Evolutionary conservation across 1,140 invertebrate species (phyloP), one percentile per base, ranked within the genome.

Genomic region (Drosophila pectinifera): DNA sequence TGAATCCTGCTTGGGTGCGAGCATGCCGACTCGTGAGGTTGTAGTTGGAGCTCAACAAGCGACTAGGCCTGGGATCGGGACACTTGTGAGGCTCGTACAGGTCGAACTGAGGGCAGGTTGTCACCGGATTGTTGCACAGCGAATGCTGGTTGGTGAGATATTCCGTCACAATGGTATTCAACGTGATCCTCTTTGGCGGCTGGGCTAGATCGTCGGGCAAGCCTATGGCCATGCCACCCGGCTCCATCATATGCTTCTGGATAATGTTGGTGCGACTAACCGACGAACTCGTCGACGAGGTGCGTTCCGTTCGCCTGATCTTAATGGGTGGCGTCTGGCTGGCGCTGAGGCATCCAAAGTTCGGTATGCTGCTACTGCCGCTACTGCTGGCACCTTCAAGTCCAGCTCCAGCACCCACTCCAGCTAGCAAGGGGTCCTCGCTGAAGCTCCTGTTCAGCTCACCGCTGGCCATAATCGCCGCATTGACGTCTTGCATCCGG

Each of bases 131-230:
- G 94, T 97, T 97, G 93, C 97, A 98, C 4, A 97, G 92, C n/a
- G 97, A 96, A 92, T 98, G 97, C 92, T 99, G 98, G 93, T 99
- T 98, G 42, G 97, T 96, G 39, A 99, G 94, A 93, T 99, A 99
- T 92, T 98, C 97, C 0, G 97, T 98, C 39, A 99, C 97, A 91
- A 99, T 99, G 26, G 96, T 96, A 92, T 98, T 96, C 20, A 99
- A 93, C 1, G 96, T 96, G 18, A 97, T 94, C 3, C 92, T 92
- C 64, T 78, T 94, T 91, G 73, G 92, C 11, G 83, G 73, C 10
- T 41, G n/a, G 14, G 75, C 14, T 7, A 53, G 31, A 63, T 58
- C 88, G 64, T 72, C 58, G 0, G 78, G 55, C 18, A 82, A 13
- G 80, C 65, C 64, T 4, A 45, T 43, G 4, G 54, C 48, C 75